Base-by-base conservation (phyloP, 2,113 vertebrate species). In the Lepidothrix coronata region DNA sequence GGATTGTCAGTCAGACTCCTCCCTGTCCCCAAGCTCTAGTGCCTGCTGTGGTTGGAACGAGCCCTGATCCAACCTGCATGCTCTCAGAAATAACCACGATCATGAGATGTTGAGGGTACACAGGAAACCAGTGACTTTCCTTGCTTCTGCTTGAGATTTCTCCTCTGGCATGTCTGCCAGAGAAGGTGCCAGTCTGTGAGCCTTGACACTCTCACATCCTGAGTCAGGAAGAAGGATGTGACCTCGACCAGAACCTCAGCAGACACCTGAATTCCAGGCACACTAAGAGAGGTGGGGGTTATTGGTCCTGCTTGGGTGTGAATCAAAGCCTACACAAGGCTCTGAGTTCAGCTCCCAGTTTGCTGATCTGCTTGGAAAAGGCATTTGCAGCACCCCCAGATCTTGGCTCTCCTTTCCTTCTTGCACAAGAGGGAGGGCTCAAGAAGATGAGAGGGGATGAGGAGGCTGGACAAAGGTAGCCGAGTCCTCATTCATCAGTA, bases 221-320 rank as follows among this genome's bases (percentile, higher is more conserved):
- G 3, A 66, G 71, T 48, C 14, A 35, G 27, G 33, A 63, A 48
- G 8, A 81, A 43, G 4, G 14, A 89, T 15, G 25, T 25, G 41
- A 76, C 14, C 37, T 57, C 39, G 8, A 70, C 31, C 33, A 61
- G 62, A 63, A 63, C 31, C 39, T 51, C 85, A 78, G 49, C 49
- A 76, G 33, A 41, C 35, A 80, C 63, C 44, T 44, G 21, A 76
- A 72, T 52, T 30, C 54, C 84, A 83, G 39, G 39, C 18, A 55
- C 27, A 12, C 30, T 39, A 35, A 30, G 20, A 91, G 19, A 83
- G 6, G 11, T 33, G 33, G 11, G 5, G 4, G 11, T 48, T 85
- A 87, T 13, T 22, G 43, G 14, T 44, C 55, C 48, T 79, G 31
- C 37, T 49, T 54, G 14, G 0, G 0, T 7, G 3, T 0, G 1